A percentile compares a stretch with the other conserved stretches of the same genome.
Evolutionary conservation across 2,888 invertebrate genomes (phyloP).

Genomic region (Mechanitis messenoides): DNA sequence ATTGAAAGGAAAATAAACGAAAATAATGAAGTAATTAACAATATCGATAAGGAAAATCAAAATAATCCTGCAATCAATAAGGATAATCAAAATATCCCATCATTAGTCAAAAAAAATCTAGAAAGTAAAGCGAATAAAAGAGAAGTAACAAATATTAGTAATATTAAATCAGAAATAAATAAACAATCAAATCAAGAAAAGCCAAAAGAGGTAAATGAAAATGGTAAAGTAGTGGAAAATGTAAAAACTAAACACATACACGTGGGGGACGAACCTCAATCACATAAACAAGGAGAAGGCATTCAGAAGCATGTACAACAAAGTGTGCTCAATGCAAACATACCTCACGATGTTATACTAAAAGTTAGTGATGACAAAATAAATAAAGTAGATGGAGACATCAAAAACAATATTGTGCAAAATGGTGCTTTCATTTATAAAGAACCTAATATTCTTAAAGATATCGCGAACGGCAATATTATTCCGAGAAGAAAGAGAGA

Average conservation of each 20-base stretch:
- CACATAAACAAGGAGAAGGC: slow-evolving; percentile 61
- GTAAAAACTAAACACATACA: slow-evolving; percentile 44
- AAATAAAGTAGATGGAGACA: slow-evolving; percentile 15
- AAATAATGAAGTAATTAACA: slow-evolving; percentile 20
- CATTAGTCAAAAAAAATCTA: slow-evolving; percentile 4
- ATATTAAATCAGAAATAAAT: slow-evolving; percentile 8
- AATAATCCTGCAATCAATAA: slow-evolving; percentile 11
- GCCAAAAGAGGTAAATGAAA: slow-evolving; percentile 13
- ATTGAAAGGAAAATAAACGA: slow-evolving; percentile 13
- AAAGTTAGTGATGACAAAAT: slow-evolving; percentile 42
- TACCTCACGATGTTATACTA: slow-evolving; percentile 43
- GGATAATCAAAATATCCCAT: slow-evolving; percentile 11
- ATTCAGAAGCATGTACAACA: slow-evolving; percentile 32
- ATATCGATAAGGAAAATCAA: slow-evolving; percentile 12
- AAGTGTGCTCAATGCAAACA: slow-evolving; percentile 25
- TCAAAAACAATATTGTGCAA: slow-evolving; percentile 11
- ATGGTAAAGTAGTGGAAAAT: slow-evolving; percentile 16
- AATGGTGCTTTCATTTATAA: slow-evolving; percentile 26
- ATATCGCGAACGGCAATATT: slow-evolving; percentile 26
- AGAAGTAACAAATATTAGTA: slow-evolving; percentile 8
- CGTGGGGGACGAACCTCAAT: slow-evolving; percentile 59
- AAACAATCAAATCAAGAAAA: slow-evolving; percentile 13
- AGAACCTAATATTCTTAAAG: slow-evolving; percentile 22
- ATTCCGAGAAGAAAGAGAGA: slow-evolving; percentile 53
- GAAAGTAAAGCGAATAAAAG: slow-evolving; percentile 13